Percentiles rank a stretch among this genome's conserved stretches.
These are phyloP conservation scores for Gallinago paraguaiae DNA, from an alignment of 2,113 vertebrate genomes.

Conservation along the genomic window DNA sequence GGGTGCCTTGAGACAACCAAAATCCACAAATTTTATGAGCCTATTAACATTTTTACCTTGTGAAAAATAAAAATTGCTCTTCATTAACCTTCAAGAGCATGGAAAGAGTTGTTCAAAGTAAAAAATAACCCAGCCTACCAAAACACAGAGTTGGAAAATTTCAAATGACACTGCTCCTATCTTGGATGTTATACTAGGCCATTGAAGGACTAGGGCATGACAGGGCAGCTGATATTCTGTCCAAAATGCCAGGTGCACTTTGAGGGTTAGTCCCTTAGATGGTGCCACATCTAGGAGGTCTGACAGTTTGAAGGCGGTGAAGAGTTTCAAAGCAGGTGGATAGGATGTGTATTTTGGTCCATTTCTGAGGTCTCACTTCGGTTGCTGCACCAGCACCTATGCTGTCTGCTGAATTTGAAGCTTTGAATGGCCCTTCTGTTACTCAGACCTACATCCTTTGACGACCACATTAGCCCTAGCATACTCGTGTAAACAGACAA, in stretches of 20 bases:
- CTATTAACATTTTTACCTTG: neutral
- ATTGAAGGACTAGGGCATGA: neutral
- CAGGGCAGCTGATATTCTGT: neutral
- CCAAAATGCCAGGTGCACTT: neutral
- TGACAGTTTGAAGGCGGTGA: neutral
- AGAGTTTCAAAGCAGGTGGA: neutral
- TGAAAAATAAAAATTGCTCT: rapidly evolving
- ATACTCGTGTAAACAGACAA: neutral
- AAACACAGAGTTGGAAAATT: neutral
- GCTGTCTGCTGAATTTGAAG: neutral
- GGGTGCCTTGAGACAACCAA: neutral
- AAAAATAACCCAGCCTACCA: neutral
- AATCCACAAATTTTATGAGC: neutral
- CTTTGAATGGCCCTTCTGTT: neutral
- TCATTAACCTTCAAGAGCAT: neutral
- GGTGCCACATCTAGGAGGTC: neutral
- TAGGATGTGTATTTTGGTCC: neutral
- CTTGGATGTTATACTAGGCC: neutral
- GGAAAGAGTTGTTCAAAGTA: neutral
- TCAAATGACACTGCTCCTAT: neutral
- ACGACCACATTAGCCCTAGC: neutral
- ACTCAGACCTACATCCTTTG: neutral
- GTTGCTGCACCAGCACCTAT: neutral
- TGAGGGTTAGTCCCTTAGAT: neutral
- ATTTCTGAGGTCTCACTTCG: neutral